phyloP scores from a whole-genome alignment of 1,140 invertebrate genomes.

The Plectus sambesii region DNA sequence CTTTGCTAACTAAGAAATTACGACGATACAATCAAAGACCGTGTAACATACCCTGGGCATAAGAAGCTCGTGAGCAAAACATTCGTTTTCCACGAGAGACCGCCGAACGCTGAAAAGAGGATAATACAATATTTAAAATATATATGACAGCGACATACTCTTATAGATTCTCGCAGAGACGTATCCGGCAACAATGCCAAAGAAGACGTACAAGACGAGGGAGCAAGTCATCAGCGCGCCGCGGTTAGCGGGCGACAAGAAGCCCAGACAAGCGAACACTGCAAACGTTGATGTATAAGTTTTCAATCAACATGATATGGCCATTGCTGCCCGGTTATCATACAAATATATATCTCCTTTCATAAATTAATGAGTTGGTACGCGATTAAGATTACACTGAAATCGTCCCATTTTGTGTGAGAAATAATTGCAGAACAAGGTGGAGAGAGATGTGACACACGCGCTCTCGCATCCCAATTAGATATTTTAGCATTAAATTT shows the following conservation, averaged over 20 bases:
- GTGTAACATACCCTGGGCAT: conserved; percentile 67
- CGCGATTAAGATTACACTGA: too few relatives aligned
- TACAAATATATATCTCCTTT: too few relatives aligned
- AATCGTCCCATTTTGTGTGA: too few relatives aligned
- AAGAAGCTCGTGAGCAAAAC: conserved; percentile 86
- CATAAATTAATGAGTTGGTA: too few relatives aligned
- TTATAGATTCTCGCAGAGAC: conserved; percentile 91
- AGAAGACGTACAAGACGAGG: conserved; percentile 68
- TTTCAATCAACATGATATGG: too few relatives aligned
- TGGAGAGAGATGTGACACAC: too few relatives aligned
- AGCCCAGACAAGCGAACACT: conserved; percentile 93
- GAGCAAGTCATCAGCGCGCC: conserved; percentile 96
- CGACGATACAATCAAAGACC: conserved; percentile 2
- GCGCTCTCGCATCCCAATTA: too few relatives aligned
- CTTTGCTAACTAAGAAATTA: conserved; percentile 17
- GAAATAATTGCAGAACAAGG: too few relatives aligned
- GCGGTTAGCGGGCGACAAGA: conserved; percentile 91
- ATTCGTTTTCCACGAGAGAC: conserved; percentile 96
- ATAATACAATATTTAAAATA: not conserved
- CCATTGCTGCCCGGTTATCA: too few relatives aligned
- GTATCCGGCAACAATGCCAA: conserved; percentile 89
- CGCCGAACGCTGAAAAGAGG: conserved; percentile 61
- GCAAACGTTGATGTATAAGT: conserved; percentile 27
- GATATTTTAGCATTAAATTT: too few relatives aligned
- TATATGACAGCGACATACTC: conserved; percentile 52